Evolutionary conservation across 2,113 vertebrate species (phyloP).

Genomic region (Brevimyrus niger): DNA sequence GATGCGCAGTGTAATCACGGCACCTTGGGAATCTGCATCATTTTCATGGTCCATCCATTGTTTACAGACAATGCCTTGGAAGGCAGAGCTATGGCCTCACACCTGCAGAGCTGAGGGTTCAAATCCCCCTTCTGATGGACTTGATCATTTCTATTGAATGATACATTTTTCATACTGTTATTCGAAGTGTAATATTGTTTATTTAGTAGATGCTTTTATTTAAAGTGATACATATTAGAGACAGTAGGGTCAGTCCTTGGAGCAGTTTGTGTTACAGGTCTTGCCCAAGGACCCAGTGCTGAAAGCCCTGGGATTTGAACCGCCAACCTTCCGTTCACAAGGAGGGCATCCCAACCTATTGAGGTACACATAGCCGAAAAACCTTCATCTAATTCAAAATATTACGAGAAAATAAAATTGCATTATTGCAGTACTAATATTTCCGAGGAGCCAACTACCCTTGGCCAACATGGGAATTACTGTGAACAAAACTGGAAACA

Average conservation of each 20-base stretch:
- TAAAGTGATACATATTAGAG: not conserved
- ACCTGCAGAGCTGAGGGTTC: not conserved
- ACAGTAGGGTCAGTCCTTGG: not conserved
- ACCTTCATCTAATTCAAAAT: not conserved
- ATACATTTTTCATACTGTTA: not conserved
- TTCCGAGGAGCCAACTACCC: not conserved
- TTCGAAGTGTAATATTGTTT: not conserved
- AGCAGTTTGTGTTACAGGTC: not conserved
- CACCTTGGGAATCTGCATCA: not conserved
- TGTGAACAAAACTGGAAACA: not conserved
- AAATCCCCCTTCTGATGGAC: not conserved
- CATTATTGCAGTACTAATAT: not conserved
- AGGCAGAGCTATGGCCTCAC: not conserved
- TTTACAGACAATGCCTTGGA: not conserved
- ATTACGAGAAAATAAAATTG: not conserved
- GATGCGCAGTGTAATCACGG: not conserved
- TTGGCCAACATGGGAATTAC: not conserved
- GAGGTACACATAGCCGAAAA: not conserved
- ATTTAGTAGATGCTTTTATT: not conserved
- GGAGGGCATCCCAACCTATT: not conserved
- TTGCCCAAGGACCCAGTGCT: not conserved
- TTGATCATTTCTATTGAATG: not conserved
- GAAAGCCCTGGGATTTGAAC: not conserved
- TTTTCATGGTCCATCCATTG: not conserved
- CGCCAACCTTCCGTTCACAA: not conserved